Base-by-base conservation (phyloP, 2,113 vertebrate species). In the Scomber scombrus region DNA sequence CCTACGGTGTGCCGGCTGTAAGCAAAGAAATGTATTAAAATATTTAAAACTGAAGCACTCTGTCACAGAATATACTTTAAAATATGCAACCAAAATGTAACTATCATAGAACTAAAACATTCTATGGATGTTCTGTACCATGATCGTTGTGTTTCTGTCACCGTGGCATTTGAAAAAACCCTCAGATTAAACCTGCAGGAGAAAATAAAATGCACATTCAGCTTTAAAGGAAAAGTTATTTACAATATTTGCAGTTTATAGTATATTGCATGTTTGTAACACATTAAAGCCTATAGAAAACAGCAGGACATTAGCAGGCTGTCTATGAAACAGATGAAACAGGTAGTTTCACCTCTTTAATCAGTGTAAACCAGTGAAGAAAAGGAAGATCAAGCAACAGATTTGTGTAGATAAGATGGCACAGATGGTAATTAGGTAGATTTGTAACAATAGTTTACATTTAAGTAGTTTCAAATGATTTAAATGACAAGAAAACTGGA, bases 1-100 rank as follows among this genome's bases (percentile, higher is more conserved):
- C 6, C 93, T 90, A 9, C 77, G 90, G 58, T 90, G 90, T 16
- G 66, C 7, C 19, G 58, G 51, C 94, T 95, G 81, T 19, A 81
- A 73, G 12, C 26, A 71, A 56, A 86, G 14, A 56, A 12, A 45
- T 54, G 54, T 72, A 2, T 66, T 34, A 3, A 34, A 54, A 12
- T 3, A 9, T 56, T 58, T 31, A 46, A 47, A 71, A 50, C 3
- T 55, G 1, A 70, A 21, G 16, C 18, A 45, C 11, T 12, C 8
- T 5, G 56, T 10, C 16, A 21, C 31, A 67, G 12, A 0, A 49
- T 6, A 9, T 60, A 4, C 2, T 55, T 52, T 34, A 43, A 21
- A 23, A 49, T 5, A 34, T 6, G 13, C 5, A n/a, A 12, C 18
- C 34, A 3, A 73, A 60, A 56, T 52, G 0, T 23, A 12, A 65